A percentile compares a stretch with the other conserved stretches of the same genome.
These are phyloP conservation scores for Plutomurus gul DNA, from an alignment of 1,140 invertebrate genomes.

Conservation along the genomic window DNA sequence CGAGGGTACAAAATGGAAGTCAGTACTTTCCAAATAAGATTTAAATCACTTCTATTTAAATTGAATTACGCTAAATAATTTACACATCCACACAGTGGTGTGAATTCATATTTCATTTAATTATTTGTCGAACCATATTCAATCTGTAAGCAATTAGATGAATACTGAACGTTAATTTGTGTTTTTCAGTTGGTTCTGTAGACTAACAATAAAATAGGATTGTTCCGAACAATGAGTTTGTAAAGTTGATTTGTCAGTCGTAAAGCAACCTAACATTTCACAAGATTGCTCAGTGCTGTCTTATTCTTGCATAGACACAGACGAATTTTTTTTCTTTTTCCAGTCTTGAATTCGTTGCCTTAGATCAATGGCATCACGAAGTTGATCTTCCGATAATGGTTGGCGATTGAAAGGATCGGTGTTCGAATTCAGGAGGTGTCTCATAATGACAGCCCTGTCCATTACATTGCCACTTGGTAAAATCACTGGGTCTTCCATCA, in stretches of 20 bases:
- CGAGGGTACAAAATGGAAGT: too few relatives aligned
- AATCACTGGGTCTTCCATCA: constrained; percentile 95
- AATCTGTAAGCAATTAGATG: neutral
- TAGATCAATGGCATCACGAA: constrained; percentile 72
- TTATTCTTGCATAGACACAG: constrained; percentile 3
- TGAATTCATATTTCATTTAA: too few relatives aligned
- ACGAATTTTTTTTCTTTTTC: constrained; percentile 68
- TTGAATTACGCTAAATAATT: too few relatives aligned
- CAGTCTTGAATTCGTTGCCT: constrained; percentile 77
- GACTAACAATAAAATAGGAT: neutral
- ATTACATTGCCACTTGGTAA: constrained; percentile 93
- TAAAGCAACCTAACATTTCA: neutral
- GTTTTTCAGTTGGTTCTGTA: constrained; percentile 13
- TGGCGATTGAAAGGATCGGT: constrained; percentile 98
- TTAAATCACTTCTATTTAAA: too few relatives aligned
- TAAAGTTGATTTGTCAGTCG: constrained; percentile 13
- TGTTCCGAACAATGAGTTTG: constrained; percentile 12
- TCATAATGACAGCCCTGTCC: constrained; percentile 90
- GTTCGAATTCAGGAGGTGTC: constrained; percentile 91
- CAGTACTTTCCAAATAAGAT: too few relatives aligned
- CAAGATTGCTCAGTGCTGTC: neutral
- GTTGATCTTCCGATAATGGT: constrained; percentile 84
- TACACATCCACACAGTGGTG: too few relatives aligned
- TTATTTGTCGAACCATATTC: too few relatives aligned
- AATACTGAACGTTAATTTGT: neutral